Conservation (phyloP, 2,113 vertebrate species). For the Pteropus alecto region DNA sequence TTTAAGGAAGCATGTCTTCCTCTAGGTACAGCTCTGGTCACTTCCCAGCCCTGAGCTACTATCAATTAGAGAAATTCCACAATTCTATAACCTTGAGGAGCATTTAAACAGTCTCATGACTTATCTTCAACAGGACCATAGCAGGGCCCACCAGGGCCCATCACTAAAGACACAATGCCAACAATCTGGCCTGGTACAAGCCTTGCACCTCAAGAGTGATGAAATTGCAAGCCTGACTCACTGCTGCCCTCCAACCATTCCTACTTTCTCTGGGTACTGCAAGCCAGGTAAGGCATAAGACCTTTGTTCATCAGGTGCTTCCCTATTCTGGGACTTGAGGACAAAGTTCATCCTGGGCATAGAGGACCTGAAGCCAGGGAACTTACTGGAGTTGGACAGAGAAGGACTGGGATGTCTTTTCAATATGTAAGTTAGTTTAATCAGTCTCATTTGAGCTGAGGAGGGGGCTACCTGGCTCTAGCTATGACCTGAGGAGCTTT, state of each 20-base stretch:
- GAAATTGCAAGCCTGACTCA: neutral
- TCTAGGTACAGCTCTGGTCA: neutral
- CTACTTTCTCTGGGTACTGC: neutral
- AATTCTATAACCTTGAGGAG: neutral
- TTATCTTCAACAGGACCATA: neutral
- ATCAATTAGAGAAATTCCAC: neutral
- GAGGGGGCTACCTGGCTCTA: neutral
- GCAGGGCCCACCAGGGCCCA: neutral
- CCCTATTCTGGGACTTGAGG: neutral
- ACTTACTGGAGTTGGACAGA: neutral
- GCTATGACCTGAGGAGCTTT: neutral
- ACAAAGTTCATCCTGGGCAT: neutral
- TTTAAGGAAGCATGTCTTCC: neutral
- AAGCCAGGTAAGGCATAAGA: neutral
- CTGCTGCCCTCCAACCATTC: neutral
- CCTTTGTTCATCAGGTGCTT: neutral
- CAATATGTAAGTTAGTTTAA: neutral
- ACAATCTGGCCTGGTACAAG: no score
- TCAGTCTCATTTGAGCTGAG: neutral
- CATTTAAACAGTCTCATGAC: neutral
- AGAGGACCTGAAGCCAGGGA: neutral
- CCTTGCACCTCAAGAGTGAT: neutral
- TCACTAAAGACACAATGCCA: neutral
- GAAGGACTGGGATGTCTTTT: neutral
- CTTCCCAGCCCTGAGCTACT: neutral